Percentiles rank a stretch among this genome's conserved stretches.
phyloP scores from a whole-genome alignment of 2,888 invertebrate genomes.

The Timema podura region DNA sequence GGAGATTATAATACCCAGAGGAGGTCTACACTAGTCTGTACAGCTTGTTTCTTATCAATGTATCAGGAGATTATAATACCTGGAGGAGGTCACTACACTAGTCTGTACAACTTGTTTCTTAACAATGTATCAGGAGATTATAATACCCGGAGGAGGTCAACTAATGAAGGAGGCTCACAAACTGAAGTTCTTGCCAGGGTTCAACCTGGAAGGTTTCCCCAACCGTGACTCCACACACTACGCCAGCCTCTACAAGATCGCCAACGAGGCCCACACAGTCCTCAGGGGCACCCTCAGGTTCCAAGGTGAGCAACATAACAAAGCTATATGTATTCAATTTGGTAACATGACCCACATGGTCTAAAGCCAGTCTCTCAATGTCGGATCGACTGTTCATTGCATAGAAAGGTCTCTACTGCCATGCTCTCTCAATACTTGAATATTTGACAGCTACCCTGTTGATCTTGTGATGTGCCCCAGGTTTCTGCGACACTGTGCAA shows the following conservation, averaged over 20 bases:
- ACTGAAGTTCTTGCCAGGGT: constrained; percentile 91
- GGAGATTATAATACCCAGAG: constrained; percentile 83
- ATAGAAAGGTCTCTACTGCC: not conserved
- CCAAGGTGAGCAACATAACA: constrained; percentile 51
- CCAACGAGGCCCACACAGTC: constrained; percentile 78
- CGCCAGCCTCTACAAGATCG: constrained; percentile 80
- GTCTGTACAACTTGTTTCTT: too few relatives aligned
- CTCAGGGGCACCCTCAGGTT: constrained; percentile 92
- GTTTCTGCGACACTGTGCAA: constrained; percentile 85
- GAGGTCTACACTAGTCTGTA: too few relatives aligned
- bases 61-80: constrained; percentile 77
- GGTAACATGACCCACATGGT: too few relatives aligned
- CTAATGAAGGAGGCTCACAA: constrained; percentile 77
- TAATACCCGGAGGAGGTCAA: constrained; percentile 84
- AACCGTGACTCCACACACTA: constrained; percentile 94
- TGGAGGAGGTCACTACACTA: constrained; percentile 85
- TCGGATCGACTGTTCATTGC: too few relatives aligned
- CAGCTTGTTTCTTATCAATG: too few relatives aligned
- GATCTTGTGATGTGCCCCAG: constrained; percentile 41
- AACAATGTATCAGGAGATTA: constrained; percentile 59
- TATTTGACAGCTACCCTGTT: too few relatives aligned
- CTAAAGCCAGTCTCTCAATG: too few relatives aligned
- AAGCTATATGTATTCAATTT: too few relatives aligned
- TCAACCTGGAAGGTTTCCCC: constrained; percentile 93
- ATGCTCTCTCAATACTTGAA: not conserved